Conservation (phyloP, 2,797 vertebrate genomes). For the Bryconaethiops microstoma region DNA sequence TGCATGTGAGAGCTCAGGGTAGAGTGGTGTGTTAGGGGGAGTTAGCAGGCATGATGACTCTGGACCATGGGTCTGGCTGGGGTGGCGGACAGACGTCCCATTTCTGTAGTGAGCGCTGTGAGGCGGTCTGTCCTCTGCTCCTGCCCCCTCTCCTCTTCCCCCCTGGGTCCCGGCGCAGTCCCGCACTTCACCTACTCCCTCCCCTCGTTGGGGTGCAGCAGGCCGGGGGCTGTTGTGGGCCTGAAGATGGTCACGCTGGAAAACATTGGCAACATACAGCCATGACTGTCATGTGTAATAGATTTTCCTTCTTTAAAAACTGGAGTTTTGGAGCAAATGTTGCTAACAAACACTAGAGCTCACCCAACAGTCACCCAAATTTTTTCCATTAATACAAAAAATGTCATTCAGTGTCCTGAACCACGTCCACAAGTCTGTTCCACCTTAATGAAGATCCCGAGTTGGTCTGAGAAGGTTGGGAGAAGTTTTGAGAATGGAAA, state of each 20-base stretch:
- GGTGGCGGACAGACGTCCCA: constrained; percentile 50
- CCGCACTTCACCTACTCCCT: constrained; percentile 32
- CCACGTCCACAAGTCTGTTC: too few relatives aligned
- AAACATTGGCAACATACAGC: neutral
- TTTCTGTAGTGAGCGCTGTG: constrained; percentile 73
- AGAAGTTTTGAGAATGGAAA: too few relatives aligned
- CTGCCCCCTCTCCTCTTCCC: constrained; percentile 54
- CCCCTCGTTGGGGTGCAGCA: constrained; percentile 29
- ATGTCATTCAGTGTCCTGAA: too few relatives aligned
- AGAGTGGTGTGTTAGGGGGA: constrained; percentile 87
- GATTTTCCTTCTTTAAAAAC: too few relatives aligned
- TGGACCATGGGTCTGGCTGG: constrained; percentile 60
- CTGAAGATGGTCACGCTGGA: constrained; percentile 74
- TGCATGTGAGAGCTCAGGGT: constrained; percentile 69
- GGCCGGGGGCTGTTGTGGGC: constrained; percentile 71
- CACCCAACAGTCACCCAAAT: too few relatives aligned
- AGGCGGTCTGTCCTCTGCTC: constrained; percentile 65
- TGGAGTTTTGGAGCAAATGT: too few relatives aligned
- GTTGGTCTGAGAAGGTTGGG: too few relatives aligned
- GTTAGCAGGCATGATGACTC: constrained; percentile 89
- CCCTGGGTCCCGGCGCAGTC: constrained; percentile 47
- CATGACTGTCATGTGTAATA: too few relatives aligned
- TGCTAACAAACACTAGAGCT: too few relatives aligned
- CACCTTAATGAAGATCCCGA: too few relatives aligned
- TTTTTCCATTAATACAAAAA: too few relatives aligned